These are phyloP conservation scores for Aleiodes alternator DNA, from an alignment of 2,888 invertebrate genomes.

Conservation along the genomic window DNA sequence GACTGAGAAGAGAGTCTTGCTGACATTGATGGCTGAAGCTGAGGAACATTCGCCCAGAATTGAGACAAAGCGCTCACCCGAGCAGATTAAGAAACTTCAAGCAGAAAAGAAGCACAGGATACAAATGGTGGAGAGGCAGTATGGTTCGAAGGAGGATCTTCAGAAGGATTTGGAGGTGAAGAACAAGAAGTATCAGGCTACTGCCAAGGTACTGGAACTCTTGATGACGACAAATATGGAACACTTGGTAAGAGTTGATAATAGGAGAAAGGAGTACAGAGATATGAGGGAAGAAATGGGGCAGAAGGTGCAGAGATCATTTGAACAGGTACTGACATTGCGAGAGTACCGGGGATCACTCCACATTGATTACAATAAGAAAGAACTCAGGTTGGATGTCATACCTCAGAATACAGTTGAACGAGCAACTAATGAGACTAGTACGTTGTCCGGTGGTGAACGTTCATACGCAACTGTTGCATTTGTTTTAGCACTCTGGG, in stretches of 20 bases:
- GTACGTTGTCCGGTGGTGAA: constrained; percentile 95
- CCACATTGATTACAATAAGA: constrained; percentile 76
- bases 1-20: constrained; percentile 71
- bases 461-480: constrained; percentile 96
- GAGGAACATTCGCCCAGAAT: constrained; percentile 76
- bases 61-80: constrained; percentile 75
- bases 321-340: constrained; percentile 78
- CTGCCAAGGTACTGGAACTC: constrained; percentile 58
- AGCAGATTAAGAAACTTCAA: constrained; percentile 57
- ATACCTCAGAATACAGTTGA: constrained; percentile 77
- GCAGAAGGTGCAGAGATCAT: constrained; percentile 74
- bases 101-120: constrained; percentile 61
- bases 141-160: constrained; percentile 65
- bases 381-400: constrained; percentile 77
- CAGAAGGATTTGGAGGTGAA: constrained; percentile 69
- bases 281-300: constrained; percentile 73
- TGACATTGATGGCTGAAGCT: constrained; percentile 70
- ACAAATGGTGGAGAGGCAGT: constrained; percentile 59
- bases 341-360: constrained; percentile 80
- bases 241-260: constrained; percentile 63
- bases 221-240: constrained; percentile 39
- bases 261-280: constrained; percentile 70
- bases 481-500: constrained; percentile 95
- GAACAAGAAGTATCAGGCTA: constrained; percentile 63
- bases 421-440: constrained; percentile 76